Percentiles rank a stretch among this genome's conserved stretches.
phyloP scores from a whole-genome alignment of 2,113 vertebrate genomes.

The Eptesicus fuscus region DNA sequence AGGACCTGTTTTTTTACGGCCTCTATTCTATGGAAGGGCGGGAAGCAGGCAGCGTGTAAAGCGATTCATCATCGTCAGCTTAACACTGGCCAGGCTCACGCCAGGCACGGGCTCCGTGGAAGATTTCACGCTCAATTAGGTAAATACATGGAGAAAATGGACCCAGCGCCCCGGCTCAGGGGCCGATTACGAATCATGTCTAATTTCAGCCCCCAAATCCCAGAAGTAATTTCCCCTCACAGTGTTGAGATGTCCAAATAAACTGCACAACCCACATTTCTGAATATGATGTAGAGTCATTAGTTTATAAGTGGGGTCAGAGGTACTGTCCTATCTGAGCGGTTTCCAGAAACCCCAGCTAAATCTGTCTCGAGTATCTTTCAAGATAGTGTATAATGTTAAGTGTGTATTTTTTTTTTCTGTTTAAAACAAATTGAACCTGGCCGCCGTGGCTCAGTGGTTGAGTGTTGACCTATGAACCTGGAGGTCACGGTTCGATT shows the following conservation, averaged over 20 bases:
- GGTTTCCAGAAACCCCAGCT: background rate
- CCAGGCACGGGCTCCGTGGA: constrained; percentile 75
- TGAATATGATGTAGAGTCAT: constrained; percentile 34
- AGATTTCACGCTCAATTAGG: constrained; percentile 87
- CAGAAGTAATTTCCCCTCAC: constrained; percentile 70
- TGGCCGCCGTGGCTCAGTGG: too few relatives aligned
- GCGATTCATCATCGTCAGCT: constrained; percentile 82
- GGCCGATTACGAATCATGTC: constrained; percentile 84
- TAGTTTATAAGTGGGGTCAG: constrained; percentile 48
- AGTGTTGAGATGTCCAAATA: constrained; percentile 70
- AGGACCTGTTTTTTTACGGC: constrained; percentile 75
- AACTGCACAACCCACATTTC: constrained; percentile 51
- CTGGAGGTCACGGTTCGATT: too few relatives aligned
- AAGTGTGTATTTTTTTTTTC: constrained; percentile 40
- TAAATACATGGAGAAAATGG: constrained; percentile 84
- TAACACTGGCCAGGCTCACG: constrained; percentile 70
- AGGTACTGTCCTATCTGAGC: background rate
- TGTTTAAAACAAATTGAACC: constrained; percentile 67
- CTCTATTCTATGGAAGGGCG: constrained; percentile 73
- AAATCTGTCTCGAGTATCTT: constrained; percentile 22
- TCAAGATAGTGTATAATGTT: constrained; percentile 19
- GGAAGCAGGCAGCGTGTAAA: constrained; percentile 74
- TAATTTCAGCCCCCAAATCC: constrained; percentile 82
- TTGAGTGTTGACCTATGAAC: too few relatives aligned
- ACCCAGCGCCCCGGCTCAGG: constrained; percentile 79